These are phyloP conservation scores for Habrosyne pyritoides DNA, from an alignment of 2,888 invertebrate genomes.

Conservation along the genomic window DNA sequence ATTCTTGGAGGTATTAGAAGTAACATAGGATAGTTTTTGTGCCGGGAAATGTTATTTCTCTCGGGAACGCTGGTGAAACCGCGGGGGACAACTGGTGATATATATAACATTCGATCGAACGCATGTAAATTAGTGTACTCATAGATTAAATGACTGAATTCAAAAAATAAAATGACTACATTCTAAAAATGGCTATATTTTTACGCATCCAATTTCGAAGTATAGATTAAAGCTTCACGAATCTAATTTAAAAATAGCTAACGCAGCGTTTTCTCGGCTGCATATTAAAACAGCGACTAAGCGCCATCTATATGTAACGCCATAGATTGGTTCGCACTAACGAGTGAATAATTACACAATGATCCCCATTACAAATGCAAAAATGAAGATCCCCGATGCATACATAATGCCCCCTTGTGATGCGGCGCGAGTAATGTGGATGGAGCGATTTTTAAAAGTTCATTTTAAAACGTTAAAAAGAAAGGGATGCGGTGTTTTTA, in stretches of 20 bases:
- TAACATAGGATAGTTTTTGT: too few relatives aligned
- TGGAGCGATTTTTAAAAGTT: constrained; percentile 10
- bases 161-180: background rate
- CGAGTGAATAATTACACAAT: constrained; percentile 80
- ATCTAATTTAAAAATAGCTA: constrained; percentile 30
- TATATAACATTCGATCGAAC: too few relatives aligned
- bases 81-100: too few relatives aligned
- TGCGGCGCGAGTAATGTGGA: constrained; percentile 42
- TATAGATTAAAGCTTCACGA: background rate
- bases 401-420: constrained; percentile 57
- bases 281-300: constrained; percentile 51
- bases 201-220: background rate
- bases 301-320: constrained; percentile 33
- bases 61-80: too few relatives aligned
- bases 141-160: too few relatives aligned
- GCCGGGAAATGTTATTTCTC: too few relatives aligned
- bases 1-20: too few relatives aligned
- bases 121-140: too few relatives aligned
- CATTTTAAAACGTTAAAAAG: background rate
- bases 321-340: constrained; percentile 72
- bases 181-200: background rate
- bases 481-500: too few relatives aligned
- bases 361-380: constrained; percentile 81
- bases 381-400: constrained; percentile 75
- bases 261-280: constrained; percentile 31